Percentiles rank a stretch among this genome's conserved stretches.
These are phyloP conservation scores for Psococerastis gibbosa DNA, from an alignment of 2,888 invertebrate species.

Conservation along the genomic window DNA sequence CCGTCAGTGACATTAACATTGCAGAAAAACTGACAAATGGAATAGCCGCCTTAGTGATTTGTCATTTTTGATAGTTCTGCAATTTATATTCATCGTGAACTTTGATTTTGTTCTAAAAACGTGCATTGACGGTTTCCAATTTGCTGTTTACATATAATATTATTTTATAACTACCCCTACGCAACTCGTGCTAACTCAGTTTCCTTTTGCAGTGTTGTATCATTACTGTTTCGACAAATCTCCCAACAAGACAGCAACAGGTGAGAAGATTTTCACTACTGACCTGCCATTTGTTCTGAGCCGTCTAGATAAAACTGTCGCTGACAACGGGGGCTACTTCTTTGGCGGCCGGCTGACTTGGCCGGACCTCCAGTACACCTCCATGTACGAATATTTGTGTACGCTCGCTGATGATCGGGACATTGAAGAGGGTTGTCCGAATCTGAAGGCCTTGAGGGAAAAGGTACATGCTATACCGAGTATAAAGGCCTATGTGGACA, in stretches of 20 bases:
- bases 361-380: background rate
- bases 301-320: background rate
- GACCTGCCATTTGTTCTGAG: background rate
- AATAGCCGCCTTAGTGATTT: too few relatives aligned
- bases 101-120: too few relatives aligned
- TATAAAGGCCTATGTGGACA: background rate
- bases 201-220: background rate
- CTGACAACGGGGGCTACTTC: constrained; percentile 2
- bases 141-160: too few relatives aligned
- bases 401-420: background rate
- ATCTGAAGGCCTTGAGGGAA: background rate
- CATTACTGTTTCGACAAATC: background rate
- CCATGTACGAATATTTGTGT: background rate
- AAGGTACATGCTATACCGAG: background rate
- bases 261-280: background rate
- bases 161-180: too few relatives aligned
- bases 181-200: too few relatives aligned
- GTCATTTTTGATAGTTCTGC: too few relatives aligned
- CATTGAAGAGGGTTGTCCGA: background rate
- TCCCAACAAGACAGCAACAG: background rate
- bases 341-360: background rate
- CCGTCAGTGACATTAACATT: too few relatives aligned
- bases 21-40: too few relatives aligned
- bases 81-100: too few relatives aligned
- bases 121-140: too few relatives aligned